phyloP scores from a whole-genome alignment of 2,888 invertebrate genomes.

The Yponomeuta plumbellus region DNA sequence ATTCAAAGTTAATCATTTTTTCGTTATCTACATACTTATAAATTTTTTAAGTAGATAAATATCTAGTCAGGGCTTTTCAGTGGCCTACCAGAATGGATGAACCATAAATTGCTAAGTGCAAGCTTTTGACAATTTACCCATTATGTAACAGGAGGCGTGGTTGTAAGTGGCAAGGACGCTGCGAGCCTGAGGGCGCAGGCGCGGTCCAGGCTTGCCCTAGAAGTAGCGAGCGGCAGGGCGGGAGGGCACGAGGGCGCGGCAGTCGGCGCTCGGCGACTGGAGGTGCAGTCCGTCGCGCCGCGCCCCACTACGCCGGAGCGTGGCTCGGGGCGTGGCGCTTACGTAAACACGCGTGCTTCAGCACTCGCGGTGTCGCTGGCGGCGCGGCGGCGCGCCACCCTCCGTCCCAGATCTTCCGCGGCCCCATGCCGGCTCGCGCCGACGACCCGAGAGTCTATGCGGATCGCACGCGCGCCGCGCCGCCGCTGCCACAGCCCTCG shows the following conservation, averaged over 20 bases:
- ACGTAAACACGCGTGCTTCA: slow-evolving; percentile 71
- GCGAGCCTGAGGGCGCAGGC: slow-evolving; percentile 46
- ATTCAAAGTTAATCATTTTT: too few relatives aligned
- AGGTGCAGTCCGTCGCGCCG: slow-evolving; percentile 67
- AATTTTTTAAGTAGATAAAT: background rate
- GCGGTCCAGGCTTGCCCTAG: slow-evolving; percentile 39
- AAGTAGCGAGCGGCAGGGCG: slow-evolving; percentile 1
- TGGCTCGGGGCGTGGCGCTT: slow-evolving; percentile 77
- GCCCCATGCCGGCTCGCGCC: slow-evolving; percentile 65
- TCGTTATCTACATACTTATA: too few relatives aligned
- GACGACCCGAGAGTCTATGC: slow-evolving; percentile 49
- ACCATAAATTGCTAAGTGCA: background rate
- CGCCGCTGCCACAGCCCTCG: slow-evolving; percentile 63
- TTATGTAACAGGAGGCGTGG: slow-evolving; percentile 64
- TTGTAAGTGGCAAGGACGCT: slow-evolving; percentile 31
- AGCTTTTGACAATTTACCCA: slow-evolving; percentile 43
- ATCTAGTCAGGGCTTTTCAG: background rate
- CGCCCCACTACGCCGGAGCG: slow-evolving; percentile 71
- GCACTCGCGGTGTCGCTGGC: slow-evolving; percentile 48
- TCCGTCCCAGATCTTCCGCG: slow-evolving; percentile 57
- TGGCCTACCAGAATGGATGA: background rate
- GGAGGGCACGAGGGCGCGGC: slow-evolving; percentile 33
- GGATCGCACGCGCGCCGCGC: slow-evolving; percentile 59
- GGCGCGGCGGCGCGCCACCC: slow-evolving; percentile 64
- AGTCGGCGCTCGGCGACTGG: slow-evolving; percentile 73